phyloP scores from a whole-genome alignment of 1,140 invertebrate species.

The Drosophila nigrodunni region DNA sequence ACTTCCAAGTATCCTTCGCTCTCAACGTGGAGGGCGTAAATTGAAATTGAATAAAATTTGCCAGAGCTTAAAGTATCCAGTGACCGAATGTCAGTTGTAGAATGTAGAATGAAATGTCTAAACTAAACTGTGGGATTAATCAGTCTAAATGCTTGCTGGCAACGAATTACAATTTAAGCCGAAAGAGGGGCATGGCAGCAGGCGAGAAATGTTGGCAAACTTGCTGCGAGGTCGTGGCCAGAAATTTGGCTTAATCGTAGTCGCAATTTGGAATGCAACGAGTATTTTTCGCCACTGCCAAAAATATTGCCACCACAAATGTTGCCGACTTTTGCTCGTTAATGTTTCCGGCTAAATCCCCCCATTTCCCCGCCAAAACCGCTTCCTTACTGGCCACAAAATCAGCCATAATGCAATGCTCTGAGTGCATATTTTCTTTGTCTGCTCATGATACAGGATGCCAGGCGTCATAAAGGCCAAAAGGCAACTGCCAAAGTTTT shows the following conservation, averaged over 20 bases:
- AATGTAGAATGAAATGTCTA: too few relatives aligned
- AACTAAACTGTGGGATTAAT: constrained; percentile 54
- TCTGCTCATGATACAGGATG: constrained; percentile 16
- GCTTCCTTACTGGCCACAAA: constrained; percentile 30
- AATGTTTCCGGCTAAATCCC: constrained; percentile 53
- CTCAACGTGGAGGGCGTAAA: constrained; percentile 44
- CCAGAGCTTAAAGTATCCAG: constrained; percentile 17
- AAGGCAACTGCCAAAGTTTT: constrained; percentile 50
- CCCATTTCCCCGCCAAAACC: neutral
- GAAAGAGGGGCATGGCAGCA: neutral
- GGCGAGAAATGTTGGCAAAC: neutral
- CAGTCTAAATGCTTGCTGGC: constrained; percentile 46
- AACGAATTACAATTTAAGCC: neutral
- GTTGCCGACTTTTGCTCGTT: constrained; percentile 64
- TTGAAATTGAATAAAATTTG: constrained; percentile 57
- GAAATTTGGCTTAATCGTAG: constrained; percentile 26
- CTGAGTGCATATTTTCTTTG: constrained; percentile 43
- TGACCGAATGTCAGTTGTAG: constrained; percentile 2
- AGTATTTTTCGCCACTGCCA: constrained; percentile 35
- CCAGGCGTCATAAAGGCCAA: constrained; percentile 48
- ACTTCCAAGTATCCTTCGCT: neutral
- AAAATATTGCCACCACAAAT: constrained; percentile 52
- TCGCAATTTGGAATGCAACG: constrained; percentile 27
- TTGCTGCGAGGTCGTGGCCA: constrained; percentile 19
- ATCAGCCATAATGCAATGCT: constrained; percentile 51